A percentile compares a stretch with the other conserved stretches of the same genome.
Conservation (phyloP, 2,113 vertebrate genomes). For the Apeltes quadracus region DNA sequence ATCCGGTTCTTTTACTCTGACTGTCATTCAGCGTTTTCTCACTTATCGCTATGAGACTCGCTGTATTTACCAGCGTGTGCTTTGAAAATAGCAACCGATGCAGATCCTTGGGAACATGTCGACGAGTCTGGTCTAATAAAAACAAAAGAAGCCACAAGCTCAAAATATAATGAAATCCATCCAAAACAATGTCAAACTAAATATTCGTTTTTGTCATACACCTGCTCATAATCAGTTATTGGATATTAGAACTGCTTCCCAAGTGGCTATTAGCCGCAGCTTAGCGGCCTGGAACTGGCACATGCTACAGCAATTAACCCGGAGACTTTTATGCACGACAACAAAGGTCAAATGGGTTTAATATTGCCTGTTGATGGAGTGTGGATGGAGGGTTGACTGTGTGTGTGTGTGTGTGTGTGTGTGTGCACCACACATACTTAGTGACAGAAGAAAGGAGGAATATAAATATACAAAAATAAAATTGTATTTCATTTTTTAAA, state of each 20-base stretch:
- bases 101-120: background rate
- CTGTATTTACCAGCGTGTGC: background rate
- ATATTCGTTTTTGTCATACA: background rate
- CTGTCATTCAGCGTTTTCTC: background rate
- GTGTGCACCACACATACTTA: background rate
- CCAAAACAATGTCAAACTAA: constrained; percentile 3
- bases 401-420: background rate
- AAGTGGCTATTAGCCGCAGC: constrained; percentile 11
- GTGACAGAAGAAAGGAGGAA: background rate
- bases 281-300: constrained; percentile 22
- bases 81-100: background rate
- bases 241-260: background rate
- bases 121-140: background rate
- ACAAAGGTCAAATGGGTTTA: background rate
- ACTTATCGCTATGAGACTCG: background rate
- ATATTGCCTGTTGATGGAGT: background rate
- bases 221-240: background rate
- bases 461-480: background rate
- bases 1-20: background rate
- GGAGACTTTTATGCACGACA: constrained; percentile 20
- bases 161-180: background rate
- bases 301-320: constrained; percentile 40
- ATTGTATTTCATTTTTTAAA: background rate
- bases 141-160: background rate
- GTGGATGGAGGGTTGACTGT: background rate